Evolutionary conservation across 1,140 invertebrate species (phyloP), one percentile per base, ranked within the genome.

Genomic region (Nebria ingens): DNA sequence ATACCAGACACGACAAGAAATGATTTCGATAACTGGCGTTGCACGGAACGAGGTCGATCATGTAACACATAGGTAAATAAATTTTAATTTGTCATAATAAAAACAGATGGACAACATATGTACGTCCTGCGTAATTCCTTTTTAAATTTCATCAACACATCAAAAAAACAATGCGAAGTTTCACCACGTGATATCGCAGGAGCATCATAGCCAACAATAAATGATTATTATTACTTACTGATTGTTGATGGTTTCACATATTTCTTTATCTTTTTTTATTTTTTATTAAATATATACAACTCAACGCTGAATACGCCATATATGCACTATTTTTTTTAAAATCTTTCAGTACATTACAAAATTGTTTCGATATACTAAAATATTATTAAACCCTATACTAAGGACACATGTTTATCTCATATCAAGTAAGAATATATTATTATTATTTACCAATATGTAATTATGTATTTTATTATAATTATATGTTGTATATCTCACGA

Each of bases 351-450:
- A 45, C 40, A 45, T 45, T 45, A 45, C 40, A 45, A 45, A 45
- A 45, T 45, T 45, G 40, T 45, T 45, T 45, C 40, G 15, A 12
- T 45, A 45, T 45, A 45, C 40, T 45, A 45, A 45, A 45, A 45
- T 45, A 45, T 45, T 45, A 6, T 45, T 45, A 45, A 45, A 45
- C 17, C 40, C 40, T 45, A 45, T 45, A 17, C 15, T 11, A 45
- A 45, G 40, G 40, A 45, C 40, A 45, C 15, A 17, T 45, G 40
- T 45, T 45, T 34, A 34, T 34, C 25, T 45, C 40, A 45, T 45
- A 45, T 45, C 6, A 45, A 45, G 40, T 45, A 12, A 45, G 9
- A 45, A 45, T 45, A 45, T 45, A 45, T 45, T 45, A 45, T 29
- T 13, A 29, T 11, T 17, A 45, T 45, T 45, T 45, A 11, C 15